Conservation (phyloP, 2,797 vertebrate genomes). For the Sciurus carolinensis region DNA sequence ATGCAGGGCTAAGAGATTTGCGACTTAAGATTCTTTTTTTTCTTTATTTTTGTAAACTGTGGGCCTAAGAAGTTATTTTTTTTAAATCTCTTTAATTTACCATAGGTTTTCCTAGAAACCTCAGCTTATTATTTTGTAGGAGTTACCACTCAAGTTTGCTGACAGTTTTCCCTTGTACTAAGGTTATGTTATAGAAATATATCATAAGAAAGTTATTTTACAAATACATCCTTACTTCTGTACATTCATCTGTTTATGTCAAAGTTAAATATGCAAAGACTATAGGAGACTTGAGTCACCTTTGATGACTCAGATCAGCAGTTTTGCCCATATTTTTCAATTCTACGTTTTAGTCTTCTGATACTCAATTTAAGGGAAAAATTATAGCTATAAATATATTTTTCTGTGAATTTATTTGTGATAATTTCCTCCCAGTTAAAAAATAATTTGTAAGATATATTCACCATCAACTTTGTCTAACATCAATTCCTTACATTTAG, state of each 20-base stretch:
- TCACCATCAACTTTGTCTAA: neutral
- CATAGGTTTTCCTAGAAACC: neutral
- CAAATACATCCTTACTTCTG: neutral
- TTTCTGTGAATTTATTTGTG: neutral
- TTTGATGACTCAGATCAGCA: neutral
- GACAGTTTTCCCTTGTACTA: neutral
- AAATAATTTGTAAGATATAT: neutral
- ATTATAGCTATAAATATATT: neutral
- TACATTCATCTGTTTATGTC: neutral
- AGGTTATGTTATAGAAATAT: neutral
- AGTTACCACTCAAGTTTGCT: neutral
- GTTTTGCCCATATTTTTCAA: neutral
- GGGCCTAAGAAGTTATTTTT: neutral
- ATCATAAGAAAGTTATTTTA: neutral
- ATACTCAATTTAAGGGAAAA: neutral
- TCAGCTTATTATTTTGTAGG: neutral
- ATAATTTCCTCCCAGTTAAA: neutral
- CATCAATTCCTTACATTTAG: neutral
- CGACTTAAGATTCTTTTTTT: conserved; percentile 65
- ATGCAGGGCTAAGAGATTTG: conserved; percentile 70
- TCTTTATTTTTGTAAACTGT: conserved; percentile 33
- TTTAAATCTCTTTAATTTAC: conserved; percentile 13
- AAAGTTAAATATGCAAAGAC: neutral
- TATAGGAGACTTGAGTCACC: neutral
- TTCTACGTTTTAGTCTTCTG: neutral